Evolutionary conservation across 2,888 invertebrate genomes (phyloP).

Genomic region (Odontocerum albicorne): DNA sequence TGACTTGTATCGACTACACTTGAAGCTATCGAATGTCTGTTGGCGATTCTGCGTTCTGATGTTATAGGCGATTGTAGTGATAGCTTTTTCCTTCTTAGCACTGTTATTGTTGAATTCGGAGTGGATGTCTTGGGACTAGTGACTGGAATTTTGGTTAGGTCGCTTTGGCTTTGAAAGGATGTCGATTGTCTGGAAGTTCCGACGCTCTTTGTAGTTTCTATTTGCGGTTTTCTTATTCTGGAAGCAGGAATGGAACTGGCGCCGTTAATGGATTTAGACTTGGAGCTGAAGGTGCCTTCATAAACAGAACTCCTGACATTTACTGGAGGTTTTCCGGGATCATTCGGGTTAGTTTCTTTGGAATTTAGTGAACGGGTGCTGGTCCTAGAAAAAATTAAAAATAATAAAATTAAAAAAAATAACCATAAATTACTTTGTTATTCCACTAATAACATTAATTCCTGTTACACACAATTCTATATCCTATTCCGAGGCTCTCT

Average conservation of each 20-base stretch:
- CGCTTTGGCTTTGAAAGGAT: slow-evolving; percentile 11
- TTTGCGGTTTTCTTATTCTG: slow-evolving; percentile 8
- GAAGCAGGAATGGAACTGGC: background rate
- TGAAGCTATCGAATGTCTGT: background rate
- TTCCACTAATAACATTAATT: no score
- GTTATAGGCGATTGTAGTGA: background rate
- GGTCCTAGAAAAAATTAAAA: slow-evolving; percentile 11
- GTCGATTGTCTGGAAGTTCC: background rate
- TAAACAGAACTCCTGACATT: slow-evolving; percentile 8
- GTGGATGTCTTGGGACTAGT: slow-evolving; percentile 1
- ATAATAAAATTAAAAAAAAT: background rate
- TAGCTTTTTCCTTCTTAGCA: background rate
- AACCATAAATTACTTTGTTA: no score
- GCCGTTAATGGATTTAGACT: slow-evolving; percentile 16
- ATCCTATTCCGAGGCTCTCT: no score
- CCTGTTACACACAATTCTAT: no score
- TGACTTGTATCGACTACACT: slow-evolving; percentile 2
- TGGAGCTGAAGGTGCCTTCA: slow-evolving; percentile 31
- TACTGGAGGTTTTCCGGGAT: background rate
- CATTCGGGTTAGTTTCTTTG: slow-evolving; percentile 3
- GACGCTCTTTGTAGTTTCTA: background rate
- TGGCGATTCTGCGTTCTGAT: background rate
- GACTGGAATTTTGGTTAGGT: slow-evolving; percentile 6
- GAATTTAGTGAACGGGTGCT: slow-evolving; percentile 4
- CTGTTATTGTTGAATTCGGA: background rate